Percentiles rank a stretch among this genome's conserved stretches.
Evolutionary conservation across 2,797 vertebrate genomes (phyloP).

Genomic region (Chiloscyllium punctatum): DNA sequence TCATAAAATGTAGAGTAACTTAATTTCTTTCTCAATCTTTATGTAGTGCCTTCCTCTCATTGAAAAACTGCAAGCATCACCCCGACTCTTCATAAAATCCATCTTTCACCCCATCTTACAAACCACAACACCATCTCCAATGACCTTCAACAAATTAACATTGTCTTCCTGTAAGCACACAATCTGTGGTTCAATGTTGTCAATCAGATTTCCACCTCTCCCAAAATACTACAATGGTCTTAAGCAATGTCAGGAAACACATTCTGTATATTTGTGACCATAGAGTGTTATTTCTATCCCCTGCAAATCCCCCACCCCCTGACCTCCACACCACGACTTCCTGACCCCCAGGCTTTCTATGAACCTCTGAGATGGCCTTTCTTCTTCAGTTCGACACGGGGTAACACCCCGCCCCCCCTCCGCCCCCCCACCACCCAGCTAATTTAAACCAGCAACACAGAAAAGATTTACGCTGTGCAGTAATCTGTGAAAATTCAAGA

Average conservation of each 20-base stretch:
- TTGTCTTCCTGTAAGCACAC: not conserved
- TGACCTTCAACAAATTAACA: not conserved
- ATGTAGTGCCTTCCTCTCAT: not conserved
- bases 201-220: not conserved
- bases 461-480: no score
- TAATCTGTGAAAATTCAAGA: no score
- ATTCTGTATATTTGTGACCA: not conserved
- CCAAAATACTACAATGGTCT: not conserved
- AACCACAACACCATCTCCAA: not conserved
- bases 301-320: no score
- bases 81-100: not conserved
- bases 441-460: no score
- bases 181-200: not conserved
- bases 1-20: not conserved
- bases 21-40: not conserved
- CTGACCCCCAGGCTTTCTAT: not conserved
- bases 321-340: no score
- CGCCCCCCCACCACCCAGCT: no score
- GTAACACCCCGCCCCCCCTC: no score
- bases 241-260: not conserved
- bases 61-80: not conserved
- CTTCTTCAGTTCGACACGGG: not conserved
- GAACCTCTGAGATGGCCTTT: not conserved
- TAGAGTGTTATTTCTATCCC: not conserved
- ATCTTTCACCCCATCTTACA: not conserved